Evolutionary conservation across 2,113 vertebrate genomes (phyloP), one percentile per base, ranked within the genome.

Genomic region (Siphamia tubifer): DNA sequence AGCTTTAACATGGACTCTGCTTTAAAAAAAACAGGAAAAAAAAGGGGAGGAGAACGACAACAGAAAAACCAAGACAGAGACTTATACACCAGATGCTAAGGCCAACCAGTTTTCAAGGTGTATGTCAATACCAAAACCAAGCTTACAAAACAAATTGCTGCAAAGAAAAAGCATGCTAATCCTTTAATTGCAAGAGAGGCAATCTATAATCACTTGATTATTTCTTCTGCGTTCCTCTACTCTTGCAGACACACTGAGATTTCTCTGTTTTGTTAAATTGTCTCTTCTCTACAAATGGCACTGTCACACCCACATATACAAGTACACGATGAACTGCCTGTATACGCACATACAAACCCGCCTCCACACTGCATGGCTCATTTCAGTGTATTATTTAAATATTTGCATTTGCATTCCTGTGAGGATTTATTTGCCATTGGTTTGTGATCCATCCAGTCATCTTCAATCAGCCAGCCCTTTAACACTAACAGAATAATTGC

Each of bases 401-500:
- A 67, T 52, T 6, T 38, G 36, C 11, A 38, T 16, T 21, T 38
- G 48, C 38, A 51, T 75, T 38, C 49, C 19, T 5, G 2, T 57
- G 62, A 45, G 47, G 16, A 45, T 69, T 24, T 63, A 47, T 63
- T 80, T 74, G 74, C 75, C 68, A 65, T 49, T 17, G 8, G 58
- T 38, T 53, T 73, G 53, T n/a, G 49, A 84, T 77, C 58, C 39
- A 62, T 31, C 72, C 63, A 75, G 68, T 83, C 54, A 74, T 45
- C 49, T 44, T 48, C 52, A 84, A 87, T 86, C 82, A 82, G 56
- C 52, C 8, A 15, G 27, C 44, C 47, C 49, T 78, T 79, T 79
- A 45, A 74, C 25, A 32, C 44, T 57, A 83, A 86, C 49, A 49
- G 67, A 74, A 78, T 86, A 83, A 85, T 86, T 83, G 49, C 57